A percentile compares a stretch with the other conserved stretches of the same genome.
Conservation (phyloP, 2,797 vertebrate genomes). For the Chelon labrosus region DNA sequence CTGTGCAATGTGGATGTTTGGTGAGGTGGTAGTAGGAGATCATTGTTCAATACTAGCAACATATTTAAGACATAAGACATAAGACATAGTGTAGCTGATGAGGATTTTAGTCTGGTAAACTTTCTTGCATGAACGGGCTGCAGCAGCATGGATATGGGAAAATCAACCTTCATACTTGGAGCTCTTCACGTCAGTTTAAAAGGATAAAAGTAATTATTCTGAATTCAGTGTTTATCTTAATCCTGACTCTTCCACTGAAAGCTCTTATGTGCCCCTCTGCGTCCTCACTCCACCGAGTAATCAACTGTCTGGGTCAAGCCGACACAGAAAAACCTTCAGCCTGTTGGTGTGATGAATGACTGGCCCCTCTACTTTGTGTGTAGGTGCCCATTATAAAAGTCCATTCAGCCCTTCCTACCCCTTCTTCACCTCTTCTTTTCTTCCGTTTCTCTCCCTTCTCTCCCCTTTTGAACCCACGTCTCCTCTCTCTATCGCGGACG, state of each 20-base stretch:
- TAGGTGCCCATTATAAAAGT: constrained; percentile 5
- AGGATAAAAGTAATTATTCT: too few relatives aligned
- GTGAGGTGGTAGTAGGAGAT: too few relatives aligned
- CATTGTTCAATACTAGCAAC: too few relatives aligned
- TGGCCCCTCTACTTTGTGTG: background rate
- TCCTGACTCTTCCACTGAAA: background rate
- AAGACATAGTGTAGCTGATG: too few relatives aligned
- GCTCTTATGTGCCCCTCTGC: background rate
- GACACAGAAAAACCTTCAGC: background rate
- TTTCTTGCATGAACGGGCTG: too few relatives aligned
- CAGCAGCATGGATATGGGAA: too few relatives aligned
- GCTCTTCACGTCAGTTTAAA: too few relatives aligned
- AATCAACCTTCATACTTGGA: too few relatives aligned
- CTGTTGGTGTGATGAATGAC: constrained; percentile 19
- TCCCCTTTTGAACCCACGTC: background rate
- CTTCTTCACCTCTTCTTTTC: too few relatives aligned
- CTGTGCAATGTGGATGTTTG: too few relatives aligned
- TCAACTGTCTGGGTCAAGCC: background rate
- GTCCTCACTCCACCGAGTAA: rapidly evolving
- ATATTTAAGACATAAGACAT: too few relatives aligned
- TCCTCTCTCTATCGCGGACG: constrained; percentile 27
- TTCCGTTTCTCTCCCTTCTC: background rate
- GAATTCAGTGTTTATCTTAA: background rate
- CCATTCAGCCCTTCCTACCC: background rate
- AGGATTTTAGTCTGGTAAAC: too few relatives aligned